Evolutionary conservation across 2,888 invertebrate genomes (phyloP), one percentile per base, ranked within the genome.

Genomic region (Glyphotaelius pellucidus): DNA sequence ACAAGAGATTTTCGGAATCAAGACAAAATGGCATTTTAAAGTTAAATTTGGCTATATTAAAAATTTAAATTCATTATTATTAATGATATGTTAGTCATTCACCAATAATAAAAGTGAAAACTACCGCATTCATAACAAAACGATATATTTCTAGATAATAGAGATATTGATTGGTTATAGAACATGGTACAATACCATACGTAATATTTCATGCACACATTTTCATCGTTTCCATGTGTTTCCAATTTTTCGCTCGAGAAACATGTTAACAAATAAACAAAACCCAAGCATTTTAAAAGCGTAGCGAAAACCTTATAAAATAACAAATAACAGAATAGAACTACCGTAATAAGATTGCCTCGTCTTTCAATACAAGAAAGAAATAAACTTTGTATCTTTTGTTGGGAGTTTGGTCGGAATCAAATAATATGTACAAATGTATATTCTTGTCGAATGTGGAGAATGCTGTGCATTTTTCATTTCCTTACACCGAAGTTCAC

Each of bases 331-430:
- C n/a, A 32, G 47, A 52, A 80, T 42, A 80, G 42, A 80, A 42
- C 89, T 80, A 30, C n/a, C 89, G 47, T 90, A 90, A 90, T 85
- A 85, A 86, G 90, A 84, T 86, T 67, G 90, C 90, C n/a, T 85
- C 90, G 67, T 86, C 35, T 85, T 86, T 90, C 86, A 80, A 84
- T 84, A 52, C 35, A 79, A n/a, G 90, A 30, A 90, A 90, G 90
- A 90, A 83, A 47, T 90, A 38, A 88, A 80, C 42, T 89, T 91
- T 79, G 80, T 86, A 91, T 88, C 87, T 91, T 91, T 88, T 88
- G 89, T 89, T 14, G 25, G 89, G 38, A 80, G 80, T 88, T 80
- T 31, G 32, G 80, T 80, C 31, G 80, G 89, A 80, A 89, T 89
- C 89, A 89, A 89, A 89, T 88, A 32, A 81, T 81, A 47, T 15